phyloP scores from a whole-genome alignment of 2,113 vertebrate genomes.

The Corythaixoides concolor region DNA sequence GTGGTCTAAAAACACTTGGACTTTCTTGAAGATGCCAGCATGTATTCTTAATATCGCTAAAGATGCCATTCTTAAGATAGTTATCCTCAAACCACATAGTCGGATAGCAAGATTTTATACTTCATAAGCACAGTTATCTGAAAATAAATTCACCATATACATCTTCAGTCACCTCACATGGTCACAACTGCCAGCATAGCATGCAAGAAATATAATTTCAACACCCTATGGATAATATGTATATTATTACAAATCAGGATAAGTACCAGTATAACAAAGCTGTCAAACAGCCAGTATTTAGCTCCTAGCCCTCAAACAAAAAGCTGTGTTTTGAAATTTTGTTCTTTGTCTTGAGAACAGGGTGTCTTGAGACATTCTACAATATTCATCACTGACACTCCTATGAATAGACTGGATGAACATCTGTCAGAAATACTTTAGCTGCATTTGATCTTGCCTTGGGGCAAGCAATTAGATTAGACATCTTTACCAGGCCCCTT shows the following conservation, averaged over 20 bases:
- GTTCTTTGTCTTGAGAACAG: background rate
- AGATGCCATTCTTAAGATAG: background rate
- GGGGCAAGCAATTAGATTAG: background rate
- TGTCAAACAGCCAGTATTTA: background rate
- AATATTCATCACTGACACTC: background rate
- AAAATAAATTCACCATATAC: background rate
- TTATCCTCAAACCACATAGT: background rate
- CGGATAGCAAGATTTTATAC: background rate
- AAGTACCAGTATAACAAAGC: background rate
- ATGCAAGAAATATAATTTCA: background rate
- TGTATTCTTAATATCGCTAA: background rate
- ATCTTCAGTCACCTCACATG: background rate
- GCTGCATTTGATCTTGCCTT: background rate
- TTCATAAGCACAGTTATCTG: background rate
- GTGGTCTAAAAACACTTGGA: background rate
- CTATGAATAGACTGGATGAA: background rate
- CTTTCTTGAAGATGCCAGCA: background rate
- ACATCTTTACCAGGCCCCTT: background rate
- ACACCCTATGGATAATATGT: background rate
- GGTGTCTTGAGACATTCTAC: background rate
- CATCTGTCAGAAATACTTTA: constrained; percentile 23
- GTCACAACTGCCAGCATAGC: background rate
- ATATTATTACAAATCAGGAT: background rate
- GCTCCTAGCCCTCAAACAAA: background rate
- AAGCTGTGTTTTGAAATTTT: background rate